Base-by-base conservation (phyloP, 2,797 vertebrate genomes). In the Crocidura indochinensis region DNA sequence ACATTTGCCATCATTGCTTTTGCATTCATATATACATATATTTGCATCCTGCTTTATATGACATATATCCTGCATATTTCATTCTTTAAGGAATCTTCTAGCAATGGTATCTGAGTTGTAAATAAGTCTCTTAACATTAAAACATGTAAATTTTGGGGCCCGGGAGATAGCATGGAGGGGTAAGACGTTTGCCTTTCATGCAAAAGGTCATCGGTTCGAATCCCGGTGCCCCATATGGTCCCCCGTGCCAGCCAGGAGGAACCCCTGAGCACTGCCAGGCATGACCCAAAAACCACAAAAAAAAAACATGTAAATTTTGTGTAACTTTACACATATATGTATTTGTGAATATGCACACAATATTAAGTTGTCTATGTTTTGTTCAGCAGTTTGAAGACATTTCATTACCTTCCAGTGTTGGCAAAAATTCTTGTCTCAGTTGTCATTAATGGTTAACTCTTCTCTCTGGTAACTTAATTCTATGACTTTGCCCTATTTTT, bases 301-400 rank as follows among this genome's bases (percentile, higher is more conserved):
- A n/a, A n/a, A 38, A 73, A 72, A 31, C 20, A 46, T 46, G 49
- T n/a, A 67, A 79, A 53, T 53, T 73, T 20, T 91, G 29, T 84
- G 20, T 79, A n/a, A 69, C 5, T 72, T 3, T 56, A 19, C 73
- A 51, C 15, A 31, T 47, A 24, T 62, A 10, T 90, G 24, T 77
- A 77, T 77, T 77, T 91, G 44, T 60, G 22, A 90, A 75, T 46
- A 29, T 38, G 38, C 17, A 29, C 31, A 8, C 27, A 26, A 31
- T 83, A 84, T 91, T 84, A 26, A 47, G 22, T 77, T 62, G 64
- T 56, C 74, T 44, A 77, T 77, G n/a, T 78, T 84, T 65, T 74
- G 44, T 71, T 71, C 14, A 73, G 67, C 14, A 65, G 14, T 72
- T 64, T 53, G 29, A 73, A 26, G 4, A 44, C 79, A 47, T 10